A percentile compares a stretch with the other conserved stretches of the same genome.
Conservation (phyloP, 2,113 vertebrate species). For the Nyctibius bracteatus region DNA sequence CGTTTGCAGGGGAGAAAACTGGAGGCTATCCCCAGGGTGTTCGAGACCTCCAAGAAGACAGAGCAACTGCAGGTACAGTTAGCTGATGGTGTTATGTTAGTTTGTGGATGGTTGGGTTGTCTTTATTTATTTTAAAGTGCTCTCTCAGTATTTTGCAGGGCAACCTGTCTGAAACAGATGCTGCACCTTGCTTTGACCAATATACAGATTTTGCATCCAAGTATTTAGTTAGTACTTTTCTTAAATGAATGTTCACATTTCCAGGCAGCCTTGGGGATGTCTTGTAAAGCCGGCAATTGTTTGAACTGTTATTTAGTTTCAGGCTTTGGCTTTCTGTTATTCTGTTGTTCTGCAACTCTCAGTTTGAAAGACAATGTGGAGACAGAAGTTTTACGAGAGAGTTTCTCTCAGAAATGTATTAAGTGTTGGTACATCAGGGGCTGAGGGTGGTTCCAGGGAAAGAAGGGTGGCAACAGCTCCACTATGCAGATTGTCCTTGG, state of each 20-base stretch:
- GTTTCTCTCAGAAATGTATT: not conserved
- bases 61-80: conserved; percentile 38
- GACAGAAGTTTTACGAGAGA: not conserved
- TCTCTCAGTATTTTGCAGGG: not conserved
- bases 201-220: not conserved
- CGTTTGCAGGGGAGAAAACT: not conserved
- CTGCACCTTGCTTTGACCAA: not conserved
- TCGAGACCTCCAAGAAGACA: not conserved
- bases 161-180: not conserved
- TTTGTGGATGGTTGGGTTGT: not conserved
- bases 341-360: not conserved
- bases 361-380: not conserved
- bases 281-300: not conserved
- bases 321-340: not conserved
- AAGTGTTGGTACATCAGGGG: not conserved
- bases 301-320: not conserved
- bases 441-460: not conserved
- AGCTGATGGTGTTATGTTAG: not conserved
- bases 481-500: not conserved
- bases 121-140: not conserved
- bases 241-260: not conserved
- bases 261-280: not conserved
- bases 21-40: not conserved
- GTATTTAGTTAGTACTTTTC: not conserved
- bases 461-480: not conserved